Conservation (phyloP, 2,113 vertebrate species). For the Zosterops pallidus region DNA sequence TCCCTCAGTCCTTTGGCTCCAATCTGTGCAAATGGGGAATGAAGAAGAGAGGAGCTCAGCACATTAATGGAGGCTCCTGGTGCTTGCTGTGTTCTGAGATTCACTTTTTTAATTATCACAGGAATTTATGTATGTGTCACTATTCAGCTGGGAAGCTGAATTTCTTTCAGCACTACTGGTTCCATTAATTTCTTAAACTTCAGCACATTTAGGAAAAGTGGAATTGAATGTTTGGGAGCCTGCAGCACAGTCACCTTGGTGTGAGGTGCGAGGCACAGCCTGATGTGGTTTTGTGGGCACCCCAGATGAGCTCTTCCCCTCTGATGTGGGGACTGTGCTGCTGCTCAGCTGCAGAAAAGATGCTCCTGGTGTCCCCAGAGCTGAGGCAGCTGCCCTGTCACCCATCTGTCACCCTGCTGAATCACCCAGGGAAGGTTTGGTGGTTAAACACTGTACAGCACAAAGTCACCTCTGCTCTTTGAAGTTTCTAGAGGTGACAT, state of each 20-base stretch:
- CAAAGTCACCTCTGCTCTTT: neutral
- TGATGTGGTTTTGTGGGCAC: neutral
- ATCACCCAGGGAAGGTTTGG: neutral
- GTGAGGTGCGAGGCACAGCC: neutral
- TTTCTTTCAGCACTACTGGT: neutral
- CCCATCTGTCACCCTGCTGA: accelerated
- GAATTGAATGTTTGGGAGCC: neutral
- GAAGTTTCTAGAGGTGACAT: neutral
- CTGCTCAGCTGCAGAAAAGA: neutral
- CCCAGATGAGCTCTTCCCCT: neutral
- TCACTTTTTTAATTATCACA: neutral
- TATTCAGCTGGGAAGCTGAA: neutral
- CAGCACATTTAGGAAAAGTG: neutral
- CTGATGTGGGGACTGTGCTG: neutral
- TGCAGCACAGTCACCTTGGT: neutral
- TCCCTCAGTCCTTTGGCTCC: neutral
- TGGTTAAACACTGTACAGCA: neutral
- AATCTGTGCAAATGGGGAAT: too few relatives aligned
- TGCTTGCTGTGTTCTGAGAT: neutral
- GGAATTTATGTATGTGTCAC: neutral
- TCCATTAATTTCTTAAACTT: neutral
- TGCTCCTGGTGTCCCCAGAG: neutral
- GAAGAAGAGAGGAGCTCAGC: neutral
- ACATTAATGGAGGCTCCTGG: neutral
- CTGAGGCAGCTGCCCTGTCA: neutral